These are phyloP conservation scores for Cheirogaleus medius DNA, from an alignment of 2,113 vertebrate genomes.

Conservation along the genomic window DNA sequence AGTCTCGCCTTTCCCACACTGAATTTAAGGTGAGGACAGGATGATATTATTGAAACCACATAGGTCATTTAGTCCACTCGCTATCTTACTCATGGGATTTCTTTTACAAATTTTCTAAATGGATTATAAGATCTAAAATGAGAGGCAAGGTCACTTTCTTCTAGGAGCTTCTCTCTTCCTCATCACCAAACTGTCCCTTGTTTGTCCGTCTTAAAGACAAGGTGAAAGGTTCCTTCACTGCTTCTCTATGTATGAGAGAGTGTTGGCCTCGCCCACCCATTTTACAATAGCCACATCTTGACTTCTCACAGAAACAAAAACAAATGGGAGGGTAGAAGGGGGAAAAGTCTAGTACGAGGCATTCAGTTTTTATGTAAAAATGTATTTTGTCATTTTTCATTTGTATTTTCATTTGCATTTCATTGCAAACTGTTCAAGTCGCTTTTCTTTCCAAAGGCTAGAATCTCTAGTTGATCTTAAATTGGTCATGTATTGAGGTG, in stretches of 20 bases:
- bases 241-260: neutral
- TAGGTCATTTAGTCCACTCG: neutral
- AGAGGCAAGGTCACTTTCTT: neutral
- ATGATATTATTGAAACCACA: neutral
- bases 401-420: neutral
- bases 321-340: neutral
- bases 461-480: neutral
- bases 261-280: rapidly evolving
- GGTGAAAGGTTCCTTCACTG: rapidly evolving
- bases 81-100: neutral
- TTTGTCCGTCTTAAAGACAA: neutral
- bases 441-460: neutral
- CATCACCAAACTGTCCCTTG: neutral
- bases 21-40: neutral
- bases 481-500: neutral
- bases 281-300: neutral
- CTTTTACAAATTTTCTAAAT: neutral
- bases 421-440: neutral
- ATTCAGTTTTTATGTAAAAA: neutral
- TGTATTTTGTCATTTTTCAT: neutral
- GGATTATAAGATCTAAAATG: neutral
- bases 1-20: neutral
- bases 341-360: neutral
- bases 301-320: neutral
- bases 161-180: neutral